phyloP scores from a whole-genome alignment of 2,113 vertebrate species.

The Seriola aureovittata region DNA sequence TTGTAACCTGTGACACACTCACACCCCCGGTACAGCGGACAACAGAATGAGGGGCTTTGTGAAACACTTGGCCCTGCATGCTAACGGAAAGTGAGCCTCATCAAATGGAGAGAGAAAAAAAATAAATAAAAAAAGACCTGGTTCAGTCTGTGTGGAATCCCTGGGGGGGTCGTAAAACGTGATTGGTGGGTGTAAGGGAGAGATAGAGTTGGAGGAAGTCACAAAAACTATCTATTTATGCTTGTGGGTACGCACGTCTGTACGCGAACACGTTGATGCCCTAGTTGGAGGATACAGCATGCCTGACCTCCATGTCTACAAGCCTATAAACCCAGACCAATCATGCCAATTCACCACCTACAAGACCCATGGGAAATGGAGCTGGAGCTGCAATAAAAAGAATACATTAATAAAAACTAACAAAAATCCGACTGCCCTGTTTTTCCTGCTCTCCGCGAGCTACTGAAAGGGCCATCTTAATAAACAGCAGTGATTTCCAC shows the following conservation, averaged over 20 bases:
- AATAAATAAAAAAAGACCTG: neutral
- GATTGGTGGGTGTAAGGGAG: conserved; percentile 34
- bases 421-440: conserved; percentile 16
- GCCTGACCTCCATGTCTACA: conserved; percentile 35
- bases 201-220: conserved; percentile 4
- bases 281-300: neutral
- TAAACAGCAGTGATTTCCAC: neutral
- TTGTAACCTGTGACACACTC: conserved; percentile 73
- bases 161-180: conserved; percentile 37
- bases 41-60: conserved; percentile 70
- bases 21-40: conserved; percentile 53
- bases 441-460: neutral
- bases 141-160: conserved; percentile 25
- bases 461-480: neutral
- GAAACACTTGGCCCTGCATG: conserved; percentile 46
- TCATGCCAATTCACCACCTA: conserved; percentile 39
- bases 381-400: conserved; percentile 30
- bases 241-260: neutral
- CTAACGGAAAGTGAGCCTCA: conserved; percentile 42
- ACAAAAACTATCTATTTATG: conserved; percentile 27
- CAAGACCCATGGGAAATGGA: conserved; percentile 56
- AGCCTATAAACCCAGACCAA: conserved; percentile 60
- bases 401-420: neutral
- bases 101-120: conserved; percentile 31
- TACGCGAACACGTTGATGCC: neutral